phyloP scores from a whole-genome alignment of 2,888 invertebrate genomes.

The Scotopteryx bipunctaria region DNA sequence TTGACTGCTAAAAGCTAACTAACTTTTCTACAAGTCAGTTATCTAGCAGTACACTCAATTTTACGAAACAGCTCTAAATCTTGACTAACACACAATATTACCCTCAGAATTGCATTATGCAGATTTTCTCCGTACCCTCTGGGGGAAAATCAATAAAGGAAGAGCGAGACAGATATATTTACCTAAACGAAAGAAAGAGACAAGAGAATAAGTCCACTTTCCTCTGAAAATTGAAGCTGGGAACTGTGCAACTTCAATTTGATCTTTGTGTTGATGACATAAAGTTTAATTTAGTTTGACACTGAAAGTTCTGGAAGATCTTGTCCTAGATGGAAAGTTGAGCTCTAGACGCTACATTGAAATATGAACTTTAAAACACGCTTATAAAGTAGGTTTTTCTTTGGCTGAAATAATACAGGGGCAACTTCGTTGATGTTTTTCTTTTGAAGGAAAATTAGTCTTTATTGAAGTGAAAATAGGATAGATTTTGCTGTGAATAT shows the following conservation, averaged over 20 bases:
- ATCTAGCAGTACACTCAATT: neutral
- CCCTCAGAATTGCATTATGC: slow-evolving; percentile 38
- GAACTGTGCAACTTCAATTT: neutral
- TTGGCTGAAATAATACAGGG: slow-evolving; percentile 7
- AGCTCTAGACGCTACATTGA: neutral
- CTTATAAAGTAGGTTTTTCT: slow-evolving; percentile 4
- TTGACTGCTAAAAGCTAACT: too few species aligned
- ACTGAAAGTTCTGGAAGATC: slow-evolving; percentile 7
- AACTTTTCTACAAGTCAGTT: too few species aligned
- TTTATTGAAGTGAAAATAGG: neutral
- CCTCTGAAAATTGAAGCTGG: slow-evolving; percentile 28
- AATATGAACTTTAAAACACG: neutral
- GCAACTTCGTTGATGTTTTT: too few species aligned
- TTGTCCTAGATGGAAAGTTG: slow-evolving; percentile 12
- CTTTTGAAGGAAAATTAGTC: slow-evolving; percentile 1
- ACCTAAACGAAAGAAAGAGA: slow-evolving; percentile 24
- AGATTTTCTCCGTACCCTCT: slow-evolving; percentile 35
- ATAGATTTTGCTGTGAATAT: slow-evolving; percentile 9
- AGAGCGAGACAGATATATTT: slow-evolving; percentile 32
- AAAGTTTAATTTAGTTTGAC: slow-evolving; percentile 9
- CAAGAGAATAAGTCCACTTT: slow-evolving; percentile 7
- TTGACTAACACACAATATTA: slow-evolving; percentile 26
- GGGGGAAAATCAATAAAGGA: slow-evolving; percentile 40
- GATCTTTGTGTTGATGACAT: neutral
- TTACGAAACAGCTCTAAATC: slow-evolving; percentile 25